These are phyloP conservation scores for Tetheella fluctuosa DNA, from an alignment of 2,888 invertebrate species.

Conservation along the genomic window DNA sequence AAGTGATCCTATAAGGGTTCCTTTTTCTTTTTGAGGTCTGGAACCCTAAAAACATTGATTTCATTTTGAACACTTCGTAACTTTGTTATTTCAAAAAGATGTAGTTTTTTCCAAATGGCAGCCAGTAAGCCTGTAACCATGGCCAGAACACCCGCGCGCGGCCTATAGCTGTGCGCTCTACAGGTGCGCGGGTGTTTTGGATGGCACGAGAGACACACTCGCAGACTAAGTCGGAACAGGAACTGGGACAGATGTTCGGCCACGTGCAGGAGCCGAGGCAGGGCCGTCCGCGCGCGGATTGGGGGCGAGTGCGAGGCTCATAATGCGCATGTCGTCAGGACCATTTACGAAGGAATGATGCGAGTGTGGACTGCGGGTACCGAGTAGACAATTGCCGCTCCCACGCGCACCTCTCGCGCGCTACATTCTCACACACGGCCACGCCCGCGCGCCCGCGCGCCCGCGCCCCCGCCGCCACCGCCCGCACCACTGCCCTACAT, in stretches of 20 bases:
- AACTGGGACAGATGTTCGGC: neutral
- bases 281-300: constrained; percentile 15
- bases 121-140: too few relatives aligned
- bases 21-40: too few relatives aligned
- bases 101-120: too few relatives aligned
- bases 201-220: neutral
- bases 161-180: too few relatives aligned
- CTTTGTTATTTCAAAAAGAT: too few relatives aligned
- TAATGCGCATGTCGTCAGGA: neutral
- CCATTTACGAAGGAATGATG: constrained; percentile 7
- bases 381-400: constrained; percentile 49
- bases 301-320: constrained; percentile 5
- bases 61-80: too few relatives aligned
- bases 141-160: too few relatives aligned
- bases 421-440: neutral
- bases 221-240: neutral
- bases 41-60: too few relatives aligned
- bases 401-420: constrained; percentile 27
- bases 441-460: neutral
- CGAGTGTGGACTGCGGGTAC: constrained; percentile 9
- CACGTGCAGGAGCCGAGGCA: neutral
- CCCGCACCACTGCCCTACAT: constrained; percentile 8
- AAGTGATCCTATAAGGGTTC: too few relatives aligned
- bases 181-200: too few relatives aligned
- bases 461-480: constrained; percentile 20